These are phyloP conservation scores for Dasyurus viverrinus DNA, from an alignment of 2,113 vertebrate species.

Conservation along the genomic window DNA sequence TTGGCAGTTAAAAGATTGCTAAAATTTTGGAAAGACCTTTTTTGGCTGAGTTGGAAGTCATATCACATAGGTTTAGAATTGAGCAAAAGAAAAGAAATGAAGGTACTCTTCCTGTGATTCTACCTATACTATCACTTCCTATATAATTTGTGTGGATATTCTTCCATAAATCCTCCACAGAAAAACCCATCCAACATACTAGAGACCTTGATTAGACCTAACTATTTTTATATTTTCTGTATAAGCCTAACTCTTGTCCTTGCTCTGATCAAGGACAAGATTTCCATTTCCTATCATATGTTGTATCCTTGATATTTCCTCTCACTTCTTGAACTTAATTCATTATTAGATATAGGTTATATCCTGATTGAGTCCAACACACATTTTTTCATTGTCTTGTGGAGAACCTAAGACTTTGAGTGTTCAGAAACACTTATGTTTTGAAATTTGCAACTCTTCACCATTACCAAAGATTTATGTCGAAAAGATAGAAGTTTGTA, in stretches of 20 bases:
- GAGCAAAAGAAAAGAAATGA: background rate
- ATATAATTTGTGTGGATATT: background rate
- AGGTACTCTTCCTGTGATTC: background rate
- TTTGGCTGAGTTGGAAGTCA: background rate
- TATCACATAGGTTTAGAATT: background rate
- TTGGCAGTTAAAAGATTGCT: background rate
- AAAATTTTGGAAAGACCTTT: background rate
- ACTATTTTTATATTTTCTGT: background rate
- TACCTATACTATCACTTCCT: background rate
- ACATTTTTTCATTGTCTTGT: background rate
- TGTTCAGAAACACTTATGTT: background rate
- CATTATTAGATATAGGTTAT: background rate
- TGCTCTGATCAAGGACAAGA: background rate
- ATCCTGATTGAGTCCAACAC: background rate
- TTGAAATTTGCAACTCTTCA: background rate
- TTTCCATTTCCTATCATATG: background rate
- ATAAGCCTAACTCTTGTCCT: background rate
- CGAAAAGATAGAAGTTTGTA: background rate
- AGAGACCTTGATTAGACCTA: background rate
- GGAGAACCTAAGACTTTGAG: background rate
- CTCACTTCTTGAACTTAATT: background rate
- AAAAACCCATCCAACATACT: background rate
- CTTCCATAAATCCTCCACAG: background rate
- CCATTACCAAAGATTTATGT: background rate
- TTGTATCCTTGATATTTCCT: background rate